Conservation (phyloP, 2,888 invertebrate genomes). For the Lysandra bellargus region DNA sequence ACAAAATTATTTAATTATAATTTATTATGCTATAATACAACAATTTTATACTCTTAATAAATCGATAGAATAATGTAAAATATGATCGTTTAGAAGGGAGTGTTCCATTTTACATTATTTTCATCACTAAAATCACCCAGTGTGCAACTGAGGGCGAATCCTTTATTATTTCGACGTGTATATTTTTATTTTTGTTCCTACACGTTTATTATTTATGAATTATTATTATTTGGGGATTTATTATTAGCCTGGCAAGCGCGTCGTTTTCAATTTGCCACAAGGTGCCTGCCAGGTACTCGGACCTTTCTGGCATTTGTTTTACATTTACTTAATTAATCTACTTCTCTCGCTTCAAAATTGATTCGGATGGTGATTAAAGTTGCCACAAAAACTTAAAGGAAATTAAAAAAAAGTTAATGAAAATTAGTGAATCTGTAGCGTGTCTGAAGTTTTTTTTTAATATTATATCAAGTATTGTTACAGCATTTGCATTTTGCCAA, state of each 20-base stretch:
- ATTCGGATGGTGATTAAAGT: constrained; percentile 61
- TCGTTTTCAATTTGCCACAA: constrained; percentile 79
- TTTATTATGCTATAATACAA: too few species aligned
- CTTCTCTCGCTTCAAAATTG: constrained; percentile 64
- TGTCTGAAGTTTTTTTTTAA: too few species aligned
- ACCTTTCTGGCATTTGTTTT: constrained; percentile 47
- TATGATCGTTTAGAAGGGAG: too few species aligned
- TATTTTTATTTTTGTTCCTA: constrained; percentile 76
- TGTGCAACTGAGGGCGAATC: constrained; percentile 65
- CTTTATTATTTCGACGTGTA: constrained; percentile 79
- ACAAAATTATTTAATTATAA: too few species aligned
- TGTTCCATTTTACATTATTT: too few species aligned
- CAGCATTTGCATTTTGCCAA: too few species aligned
- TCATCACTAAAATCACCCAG: constrained; percentile 51
- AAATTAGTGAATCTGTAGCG: not conserved
- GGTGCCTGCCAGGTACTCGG: constrained; percentile 53
- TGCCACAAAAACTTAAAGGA: constrained; percentile 15
- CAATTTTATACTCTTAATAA: too few species aligned
- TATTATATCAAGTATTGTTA: too few species aligned
- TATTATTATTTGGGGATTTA: constrained; percentile 80
- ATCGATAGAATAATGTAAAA: too few species aligned
- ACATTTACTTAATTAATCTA: constrained; percentile 64
- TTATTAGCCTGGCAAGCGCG: constrained; percentile 75
- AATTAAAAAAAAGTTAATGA: not conserved
- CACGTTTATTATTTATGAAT: constrained; percentile 81